Conservation (phyloP, 2,113 vertebrate species). For the Lucifuga dentata region DNA sequence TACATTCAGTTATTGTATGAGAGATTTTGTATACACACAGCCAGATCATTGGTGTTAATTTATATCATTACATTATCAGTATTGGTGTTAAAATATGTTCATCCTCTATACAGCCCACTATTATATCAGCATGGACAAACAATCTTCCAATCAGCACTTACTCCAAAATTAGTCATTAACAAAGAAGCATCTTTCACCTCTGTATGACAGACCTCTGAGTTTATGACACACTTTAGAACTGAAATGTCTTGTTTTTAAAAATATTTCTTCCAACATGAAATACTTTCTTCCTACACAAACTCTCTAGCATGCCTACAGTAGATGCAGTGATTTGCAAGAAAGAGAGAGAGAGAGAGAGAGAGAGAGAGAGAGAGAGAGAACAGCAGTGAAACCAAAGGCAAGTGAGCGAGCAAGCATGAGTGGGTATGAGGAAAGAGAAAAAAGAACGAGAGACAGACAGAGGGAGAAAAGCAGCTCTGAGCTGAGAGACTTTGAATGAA, state of each 20-base stretch:
- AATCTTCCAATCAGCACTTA: conserved; percentile 13
- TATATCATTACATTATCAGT: conserved; percentile 9
- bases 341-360: conserved; percentile 12
- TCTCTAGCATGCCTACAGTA: conserved; percentile 32
- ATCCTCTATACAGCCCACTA: conserved; percentile 1
- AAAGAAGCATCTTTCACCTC: background rate
- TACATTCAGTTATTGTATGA: conserved; percentile 57
- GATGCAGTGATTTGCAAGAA: conserved; percentile 22
- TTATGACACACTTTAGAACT: conserved; percentile 25
- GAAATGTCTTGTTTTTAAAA: conserved; percentile 14
- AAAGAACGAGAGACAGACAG: background rate
- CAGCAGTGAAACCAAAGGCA: conserved; percentile 17
- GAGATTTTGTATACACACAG: conserved; percentile 25
- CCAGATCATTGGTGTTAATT: conserved; percentile 19
- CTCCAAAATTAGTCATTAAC: too few relatives aligned
- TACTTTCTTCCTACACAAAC: background rate
- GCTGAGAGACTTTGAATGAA: background rate
- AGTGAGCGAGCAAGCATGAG: conserved; percentile 19
- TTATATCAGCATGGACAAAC: conserved; percentile 15
- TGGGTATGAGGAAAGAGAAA: conserved; percentile 4
- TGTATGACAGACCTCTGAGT: conserved; percentile 7
- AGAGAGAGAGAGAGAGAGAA: background rate
- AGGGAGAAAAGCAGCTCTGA: conserved; percentile 1
- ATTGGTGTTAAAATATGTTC: conserved; percentile 37
- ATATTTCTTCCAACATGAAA: conserved; percentile 31